phyloP scores from a whole-genome alignment of 2,113 vertebrate genomes.

The Cyanoramphus novaezelandiae region DNA sequence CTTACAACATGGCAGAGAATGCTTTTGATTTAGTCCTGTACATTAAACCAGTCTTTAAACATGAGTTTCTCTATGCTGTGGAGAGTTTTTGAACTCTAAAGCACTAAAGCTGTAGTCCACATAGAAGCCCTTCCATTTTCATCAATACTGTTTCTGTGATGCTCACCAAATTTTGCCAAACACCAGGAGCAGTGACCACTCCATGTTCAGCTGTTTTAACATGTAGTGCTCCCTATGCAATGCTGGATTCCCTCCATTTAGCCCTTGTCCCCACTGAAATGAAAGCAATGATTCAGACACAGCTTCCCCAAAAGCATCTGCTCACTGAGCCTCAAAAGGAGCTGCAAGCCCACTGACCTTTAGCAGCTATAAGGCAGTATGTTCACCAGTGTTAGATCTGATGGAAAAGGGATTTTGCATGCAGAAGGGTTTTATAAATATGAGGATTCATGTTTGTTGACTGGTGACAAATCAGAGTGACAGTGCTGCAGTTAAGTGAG shows the following conservation, averaged over 20 bases:
- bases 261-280: not conserved
- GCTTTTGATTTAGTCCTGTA: not conserved
- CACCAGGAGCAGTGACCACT: not conserved
- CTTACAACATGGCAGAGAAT: not conserved
- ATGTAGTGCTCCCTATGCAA: not conserved
- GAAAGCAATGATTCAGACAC: constrained; percentile 3
- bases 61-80: not conserved
- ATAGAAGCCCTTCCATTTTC: not conserved
- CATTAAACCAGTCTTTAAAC: not conserved
- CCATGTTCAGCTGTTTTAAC: not conserved
- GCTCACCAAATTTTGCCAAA: not conserved
- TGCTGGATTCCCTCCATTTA: not conserved
- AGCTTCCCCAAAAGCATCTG: not conserved
- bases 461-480: not conserved
- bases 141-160: not conserved
- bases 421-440: not conserved
- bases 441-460: not conserved
- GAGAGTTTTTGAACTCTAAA: not conserved
- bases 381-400: not conserved
- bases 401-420: not conserved
- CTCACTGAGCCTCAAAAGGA: not conserved
- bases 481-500: not conserved
- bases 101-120: not conserved
- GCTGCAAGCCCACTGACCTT: not conserved
- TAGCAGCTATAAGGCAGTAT: not conserved